Percentiles rank a stretch among this genome's conserved stretches.
Evolutionary conservation across 1,140 invertebrate genomes (phyloP).

Genomic region (Drosophila erecta): DNA sequence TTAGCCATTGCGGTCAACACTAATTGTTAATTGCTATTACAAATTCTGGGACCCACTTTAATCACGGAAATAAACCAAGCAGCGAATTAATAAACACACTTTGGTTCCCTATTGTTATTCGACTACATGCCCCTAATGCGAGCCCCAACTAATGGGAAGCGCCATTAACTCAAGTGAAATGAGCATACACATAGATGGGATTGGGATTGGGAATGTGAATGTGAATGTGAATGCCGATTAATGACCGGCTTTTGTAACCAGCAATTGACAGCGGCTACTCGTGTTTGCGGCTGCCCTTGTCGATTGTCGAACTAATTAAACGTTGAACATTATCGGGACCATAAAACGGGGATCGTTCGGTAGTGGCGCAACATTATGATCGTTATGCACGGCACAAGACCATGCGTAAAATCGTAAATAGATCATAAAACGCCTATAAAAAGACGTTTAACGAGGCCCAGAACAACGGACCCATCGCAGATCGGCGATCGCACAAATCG

Average conservation of each 20-base stretch:
- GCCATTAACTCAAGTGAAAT: conserved; percentile 41
- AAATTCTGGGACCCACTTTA: neutral
- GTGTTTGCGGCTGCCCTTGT: conserved; percentile 43
- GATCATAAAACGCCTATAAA: conserved; percentile 81
- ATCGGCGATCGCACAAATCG: conserved; percentile 47
- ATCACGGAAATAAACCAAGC: conserved; percentile 4
- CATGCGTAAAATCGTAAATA: conserved; percentile 81
- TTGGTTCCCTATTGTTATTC: conserved; percentile 11
- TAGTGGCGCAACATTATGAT: conserved; percentile 39
- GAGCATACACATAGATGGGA: conserved; percentile 18
- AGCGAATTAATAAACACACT: conserved; percentile 6
- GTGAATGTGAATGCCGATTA: conserved; percentile 36
- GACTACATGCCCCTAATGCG: conserved; percentile 15
- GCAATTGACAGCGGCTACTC: conserved; percentile 50
- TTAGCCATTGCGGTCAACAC: neutral
- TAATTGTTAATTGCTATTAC: neutral
- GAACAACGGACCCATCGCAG: conserved; percentile 33
- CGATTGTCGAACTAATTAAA: conserved; percentile 54
- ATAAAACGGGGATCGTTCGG: conserved; percentile 49
- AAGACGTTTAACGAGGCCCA: conserved; percentile 72
- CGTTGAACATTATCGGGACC: conserved; percentile 46
- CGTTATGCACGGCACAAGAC: conserved; percentile 75
- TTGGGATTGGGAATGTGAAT: conserved; percentile 5
- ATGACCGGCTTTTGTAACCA: conserved; percentile 37
- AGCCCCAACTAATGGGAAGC: conserved; percentile 16